Evolutionary conservation across 1,140 invertebrate species (phyloP).

Genomic region (Brachionus manjavacas): DNA sequence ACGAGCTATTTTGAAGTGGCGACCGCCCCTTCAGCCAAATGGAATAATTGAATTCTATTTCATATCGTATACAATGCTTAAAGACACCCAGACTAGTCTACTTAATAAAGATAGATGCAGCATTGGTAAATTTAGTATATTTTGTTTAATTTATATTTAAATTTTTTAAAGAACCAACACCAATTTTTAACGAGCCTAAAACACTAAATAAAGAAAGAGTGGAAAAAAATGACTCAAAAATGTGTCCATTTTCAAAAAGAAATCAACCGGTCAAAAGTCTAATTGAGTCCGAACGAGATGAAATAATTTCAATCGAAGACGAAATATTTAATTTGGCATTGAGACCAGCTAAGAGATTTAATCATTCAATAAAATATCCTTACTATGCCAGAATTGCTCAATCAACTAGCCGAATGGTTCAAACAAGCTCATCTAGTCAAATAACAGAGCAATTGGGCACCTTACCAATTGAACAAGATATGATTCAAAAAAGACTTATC

Average conservation of each 20-base stretch:
- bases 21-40: neutral
- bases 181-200: neutral
- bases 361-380: neutral
- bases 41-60: conserved; percentile 19
- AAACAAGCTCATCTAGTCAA: neutral
- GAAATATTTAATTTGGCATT: conserved; percentile 27
- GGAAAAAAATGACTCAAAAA: neutral
- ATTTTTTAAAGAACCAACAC: neutral
- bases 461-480: neutral
- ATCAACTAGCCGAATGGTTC: neutral
- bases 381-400: neutral
- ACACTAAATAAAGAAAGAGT: neutral
- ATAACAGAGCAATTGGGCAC: neutral
- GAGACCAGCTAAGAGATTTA: neutral
- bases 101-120: neutral
- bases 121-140: neutral
- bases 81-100: neutral
- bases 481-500: neutral
- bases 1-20: neutral
- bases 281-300: neutral
- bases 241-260: neutral
- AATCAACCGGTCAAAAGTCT: neutral
- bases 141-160: neutral
- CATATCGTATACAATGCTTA: neutral
- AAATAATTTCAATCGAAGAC: conserved; percentile 28